Conservation (phyloP, 2,888 invertebrate species). For the Pogonocherus hispidulus region DNA sequence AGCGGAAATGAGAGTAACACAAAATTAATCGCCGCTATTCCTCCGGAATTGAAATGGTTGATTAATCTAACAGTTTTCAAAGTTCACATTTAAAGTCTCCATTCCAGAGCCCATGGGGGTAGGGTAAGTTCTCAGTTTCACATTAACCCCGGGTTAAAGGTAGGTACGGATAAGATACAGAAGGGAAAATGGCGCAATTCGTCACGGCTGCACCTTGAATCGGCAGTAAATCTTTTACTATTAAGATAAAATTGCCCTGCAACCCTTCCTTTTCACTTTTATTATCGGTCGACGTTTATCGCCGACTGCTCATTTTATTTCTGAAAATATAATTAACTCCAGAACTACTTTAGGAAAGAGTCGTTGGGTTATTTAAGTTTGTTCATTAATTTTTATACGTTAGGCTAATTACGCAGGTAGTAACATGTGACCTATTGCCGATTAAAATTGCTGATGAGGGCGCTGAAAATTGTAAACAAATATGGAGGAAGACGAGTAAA, state of each 20-base stretch:
- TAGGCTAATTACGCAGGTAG: no score
- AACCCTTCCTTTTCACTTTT: slow-evolving; percentile 1
- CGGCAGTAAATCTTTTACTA: slow-evolving; percentile 10
- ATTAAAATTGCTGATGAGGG: no score
- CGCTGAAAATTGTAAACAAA: no score
- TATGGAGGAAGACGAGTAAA: no score
- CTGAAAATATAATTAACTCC: not conserved
- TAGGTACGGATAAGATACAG: slow-evolving; percentile 8
- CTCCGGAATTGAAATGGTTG: not conserved
- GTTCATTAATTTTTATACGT: no score
- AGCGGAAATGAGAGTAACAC: not conserved
- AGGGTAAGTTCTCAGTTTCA: not conserved
- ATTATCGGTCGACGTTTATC: not conserved
- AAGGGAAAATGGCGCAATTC: slow-evolving; percentile 4
- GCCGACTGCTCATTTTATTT: not conserved
- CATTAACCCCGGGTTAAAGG: not conserved
- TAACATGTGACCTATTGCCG: no score
- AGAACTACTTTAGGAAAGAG: no score
- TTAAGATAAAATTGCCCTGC: slow-evolving; percentile 5
- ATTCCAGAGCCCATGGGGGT: not conserved
- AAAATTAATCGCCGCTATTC: not conserved
- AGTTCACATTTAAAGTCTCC: not conserved
- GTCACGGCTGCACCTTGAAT: slow-evolving; percentile 7
- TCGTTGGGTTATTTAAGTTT: no score
- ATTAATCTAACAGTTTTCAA: not conserved